phyloP scores from a whole-genome alignment of 2,888 invertebrate species.

The Hartigia nigra region DNA sequence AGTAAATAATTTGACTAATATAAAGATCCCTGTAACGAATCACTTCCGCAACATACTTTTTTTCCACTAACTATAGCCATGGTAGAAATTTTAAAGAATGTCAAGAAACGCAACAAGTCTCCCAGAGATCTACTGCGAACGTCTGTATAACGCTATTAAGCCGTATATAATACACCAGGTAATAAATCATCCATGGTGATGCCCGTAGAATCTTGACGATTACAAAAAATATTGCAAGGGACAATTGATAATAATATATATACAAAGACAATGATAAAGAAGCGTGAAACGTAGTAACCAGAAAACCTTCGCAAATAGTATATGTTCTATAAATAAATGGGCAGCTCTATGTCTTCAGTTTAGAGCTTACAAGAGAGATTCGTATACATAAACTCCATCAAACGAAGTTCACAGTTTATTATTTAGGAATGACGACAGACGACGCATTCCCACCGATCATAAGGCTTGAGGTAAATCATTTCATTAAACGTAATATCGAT shows the following conservation, averaged over 20 bases:
- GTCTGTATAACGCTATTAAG: background rate
- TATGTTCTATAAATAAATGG: constrained; percentile 53
- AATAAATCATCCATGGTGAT: background rate
- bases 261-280: background rate
- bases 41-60: background rate
- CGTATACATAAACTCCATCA: constrained; percentile 47
- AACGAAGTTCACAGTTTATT: constrained; percentile 50
- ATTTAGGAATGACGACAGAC: constrained; percentile 55
- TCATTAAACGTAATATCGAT: constrained; percentile 7
- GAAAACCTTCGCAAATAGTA: constrained; percentile 14
- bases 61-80: background rate
- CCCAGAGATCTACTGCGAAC: background rate
- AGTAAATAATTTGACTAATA: constrained; percentile 9
- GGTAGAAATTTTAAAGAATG: background rate
- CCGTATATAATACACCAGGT: background rate
- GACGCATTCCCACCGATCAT: constrained; percentile 54
- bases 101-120: background rate
- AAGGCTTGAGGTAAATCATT: constrained; percentile 45
- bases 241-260: constrained; percentile 1
- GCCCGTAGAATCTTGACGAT: background rate
- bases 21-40: background rate
- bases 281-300: background rate
- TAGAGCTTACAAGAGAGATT: constrained; percentile 40
- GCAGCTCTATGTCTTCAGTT: constrained; percentile 49
- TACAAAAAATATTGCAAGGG: background rate